These are phyloP conservation scores for Synanthedon vespiformis DNA, from an alignment of 2,888 invertebrate genomes.

Conservation along the genomic window DNA sequence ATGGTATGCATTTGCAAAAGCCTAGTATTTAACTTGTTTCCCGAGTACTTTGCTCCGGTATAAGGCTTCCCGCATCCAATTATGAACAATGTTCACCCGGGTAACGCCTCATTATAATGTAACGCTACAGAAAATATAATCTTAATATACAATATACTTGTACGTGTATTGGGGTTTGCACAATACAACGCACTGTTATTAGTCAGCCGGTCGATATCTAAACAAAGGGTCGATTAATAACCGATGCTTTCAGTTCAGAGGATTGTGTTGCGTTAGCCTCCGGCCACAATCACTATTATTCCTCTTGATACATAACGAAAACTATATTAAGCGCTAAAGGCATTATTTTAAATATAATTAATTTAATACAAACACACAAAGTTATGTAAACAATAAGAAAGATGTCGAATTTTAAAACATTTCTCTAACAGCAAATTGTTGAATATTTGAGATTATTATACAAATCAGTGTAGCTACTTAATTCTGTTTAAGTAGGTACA, in stretches of 20 bases:
- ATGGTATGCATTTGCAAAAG: not conserved
- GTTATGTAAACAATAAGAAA: too few relatives aligned
- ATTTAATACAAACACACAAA: too few relatives aligned
- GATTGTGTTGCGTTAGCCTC: not conserved
- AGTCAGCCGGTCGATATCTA: constrained; percentile 10
- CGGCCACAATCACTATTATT: not conserved
- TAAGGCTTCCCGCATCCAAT: constrained; percentile 31
- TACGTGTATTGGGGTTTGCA: constrained; percentile 7
- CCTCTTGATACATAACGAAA: not conserved
- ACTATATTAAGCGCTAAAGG: not conserved
- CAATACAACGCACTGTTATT: constrained; percentile 19
- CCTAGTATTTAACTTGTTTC: not conserved
- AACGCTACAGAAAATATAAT: not conserved
- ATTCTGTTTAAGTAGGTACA: too few relatives aligned
- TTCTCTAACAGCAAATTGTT: too few relatives aligned
- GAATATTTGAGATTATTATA: too few relatives aligned
- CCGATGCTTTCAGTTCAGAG: constrained; percentile 2
- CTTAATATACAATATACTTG: not conserved
- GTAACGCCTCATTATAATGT: not conserved
- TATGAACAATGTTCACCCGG: constrained; percentile 10
- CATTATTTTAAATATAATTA: too few relatives aligned
- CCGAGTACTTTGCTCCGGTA: constrained; percentile 3
- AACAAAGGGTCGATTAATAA: constrained; percentile 12
- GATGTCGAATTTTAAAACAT: too few relatives aligned
- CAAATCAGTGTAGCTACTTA: too few relatives aligned